Evolutionary conservation across 1,140 invertebrate species (phyloP), one percentile per base, ranked within the genome.

Genomic region (Tribolium castaneum): DNA sequence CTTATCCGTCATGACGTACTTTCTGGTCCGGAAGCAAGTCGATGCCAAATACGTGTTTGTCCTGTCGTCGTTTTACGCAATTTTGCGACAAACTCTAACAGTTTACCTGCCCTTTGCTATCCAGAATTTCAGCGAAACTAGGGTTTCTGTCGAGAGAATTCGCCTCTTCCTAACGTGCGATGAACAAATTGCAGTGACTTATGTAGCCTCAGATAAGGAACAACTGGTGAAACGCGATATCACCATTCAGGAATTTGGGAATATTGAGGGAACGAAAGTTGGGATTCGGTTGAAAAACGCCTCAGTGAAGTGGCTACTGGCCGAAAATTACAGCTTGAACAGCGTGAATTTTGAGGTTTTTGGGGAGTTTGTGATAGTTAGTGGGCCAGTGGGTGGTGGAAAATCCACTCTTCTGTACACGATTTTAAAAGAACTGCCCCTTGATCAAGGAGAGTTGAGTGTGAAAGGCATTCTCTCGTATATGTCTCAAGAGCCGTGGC

Each of bases 401-500:
- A 97, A 97, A 88, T 90, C 89, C 0, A 97, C 95, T 13, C 86
- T 98, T 3, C 87, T 98, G 6, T 92, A 97, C 84, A 90, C 91
- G 1, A 89, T 98, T 54, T 87, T 98, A 7, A 88, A 91, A 54
- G 97, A 98, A 87, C 83, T 97, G 25, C 93, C 93, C 3, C 82
- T 94, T 0, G 86, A 84, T 39, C 39, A 70, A 62, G 84, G 85
- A 9, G 59, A 85, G 3, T 85, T 97, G 0, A 88, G 90, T 62
- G 87, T 97, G 0, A 89, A 90, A 35, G 97, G 97, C 13, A 92
- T 88, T 14, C 87, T 98, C 2, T 94, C 95, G 0, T 98, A 97
- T 86, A 92, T 94, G 9, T 93, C 95, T 12, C 97, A 98, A 86
- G 94, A 97, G 81, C 92, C 96, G 0, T 99, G 96, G 97, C 90